These are phyloP conservation scores for Phortica magna DNA, from an alignment of 2,888 invertebrate species.

Conservation along the genomic window DNA sequence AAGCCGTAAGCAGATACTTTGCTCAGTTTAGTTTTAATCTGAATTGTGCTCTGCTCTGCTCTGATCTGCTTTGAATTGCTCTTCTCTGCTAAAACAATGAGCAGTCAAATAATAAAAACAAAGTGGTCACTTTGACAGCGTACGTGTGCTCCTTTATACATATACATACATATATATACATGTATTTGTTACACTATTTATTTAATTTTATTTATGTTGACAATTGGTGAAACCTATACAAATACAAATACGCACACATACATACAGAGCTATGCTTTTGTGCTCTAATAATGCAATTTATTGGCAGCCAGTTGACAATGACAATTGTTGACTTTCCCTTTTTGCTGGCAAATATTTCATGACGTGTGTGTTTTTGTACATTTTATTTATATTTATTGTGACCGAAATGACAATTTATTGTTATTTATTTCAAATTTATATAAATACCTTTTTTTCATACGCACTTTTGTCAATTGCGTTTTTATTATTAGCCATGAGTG, in stretches of 20 bases:
- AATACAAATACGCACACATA: conserved; percentile 21
- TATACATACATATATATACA: conserved; percentile 18
- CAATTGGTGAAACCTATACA: conserved; percentile 48
- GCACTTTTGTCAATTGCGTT: background rate
- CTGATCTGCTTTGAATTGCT: background rate
- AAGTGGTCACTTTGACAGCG: conserved; percentile 44
- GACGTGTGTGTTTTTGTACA: conserved; percentile 47
- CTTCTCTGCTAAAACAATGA: background rate
- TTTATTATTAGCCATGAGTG: conserved; percentile 11
- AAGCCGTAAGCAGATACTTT: too few species aligned
- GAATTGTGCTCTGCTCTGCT: background rate
- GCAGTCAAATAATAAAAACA: conserved; percentile 32
- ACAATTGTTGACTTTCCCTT: conserved; percentile 61
- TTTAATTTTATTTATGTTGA: conserved; percentile 70
- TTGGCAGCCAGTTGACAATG: conserved; percentile 61
- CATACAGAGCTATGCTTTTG: conserved; percentile 19
- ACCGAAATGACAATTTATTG: conserved; percentile 62
- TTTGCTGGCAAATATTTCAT: conserved; percentile 35
- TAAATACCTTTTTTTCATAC: conserved; percentile 5
- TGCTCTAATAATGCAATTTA: conserved; percentile 64
- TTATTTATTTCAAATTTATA: conserved; percentile 49
- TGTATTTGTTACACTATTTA: conserved; percentile 47
- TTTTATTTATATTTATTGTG: conserved; percentile 60
- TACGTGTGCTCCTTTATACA: conserved; percentile 28
- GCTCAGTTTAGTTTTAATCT: background rate